Evolutionary conservation across 2,888 invertebrate species (phyloP), one percentile per base, ranked within the genome.

Genomic region (Alloscopus bannaensis): DNA sequence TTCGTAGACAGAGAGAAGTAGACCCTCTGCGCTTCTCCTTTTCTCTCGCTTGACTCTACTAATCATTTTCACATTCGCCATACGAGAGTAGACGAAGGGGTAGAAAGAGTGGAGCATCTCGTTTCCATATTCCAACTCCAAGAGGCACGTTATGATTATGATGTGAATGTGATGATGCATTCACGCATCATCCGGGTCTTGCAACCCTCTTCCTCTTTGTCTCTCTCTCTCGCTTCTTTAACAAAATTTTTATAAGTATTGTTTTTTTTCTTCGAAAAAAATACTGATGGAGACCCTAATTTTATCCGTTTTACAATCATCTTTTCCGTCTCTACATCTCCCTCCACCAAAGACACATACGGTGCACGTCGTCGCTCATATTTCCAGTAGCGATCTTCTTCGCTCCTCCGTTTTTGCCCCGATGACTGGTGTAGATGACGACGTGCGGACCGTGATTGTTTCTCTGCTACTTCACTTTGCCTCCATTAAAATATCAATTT

Each of bases 401-500:
- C 36, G 8, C 36, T 36, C 36, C 36, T 18, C 47, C 29, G 31
- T 31, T 31, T 59, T 31, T 52, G 22, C 4, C 50, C 26, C 40
- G 22, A 36, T 68, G 50, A 52, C 28, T 52, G 22, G 22, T 6
- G 20, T 45, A 3, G 45, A 45, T 45, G 13, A 3, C 24, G 20
- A 47, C 18, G n/a, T 6, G 6, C n/a, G 47, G 11, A 22, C 26
- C 69, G 28, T 72, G 29, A 24, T 71, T 60, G 40, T 68, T 40
- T 40, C 57, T 57, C n/a, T 55, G 47, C 47, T 36, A 47, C n/a
- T 47, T 47, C 47, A 36, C 20, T 36, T 29, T 11, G 18, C 83
- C 79, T 81, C 80, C 78, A 80, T 81, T 62, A 85, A 85, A 85
- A 85, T 84, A 85, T 85, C 85, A 83, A 81, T 84, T 85, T 85